Conservation (phyloP, 2,888 invertebrate genomes). For the Amorpha juglandis region DNA sequence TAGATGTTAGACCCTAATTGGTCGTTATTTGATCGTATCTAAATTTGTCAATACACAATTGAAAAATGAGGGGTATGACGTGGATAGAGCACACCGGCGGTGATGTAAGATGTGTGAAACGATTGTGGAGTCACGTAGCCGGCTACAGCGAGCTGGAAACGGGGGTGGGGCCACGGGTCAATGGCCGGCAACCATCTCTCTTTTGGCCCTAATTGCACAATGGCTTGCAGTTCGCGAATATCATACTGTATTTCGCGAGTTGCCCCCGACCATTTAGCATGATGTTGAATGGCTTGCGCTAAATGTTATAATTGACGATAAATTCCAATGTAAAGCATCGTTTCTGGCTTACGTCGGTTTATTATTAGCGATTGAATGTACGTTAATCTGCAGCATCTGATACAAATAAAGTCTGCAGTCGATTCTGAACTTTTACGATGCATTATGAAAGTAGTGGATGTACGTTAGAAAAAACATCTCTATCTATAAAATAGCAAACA, state of each 20-base stretch:
- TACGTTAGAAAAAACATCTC: neutral
- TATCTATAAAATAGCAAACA: neutral
- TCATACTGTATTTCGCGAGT: conserved; percentile 50
- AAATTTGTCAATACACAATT: neutral
- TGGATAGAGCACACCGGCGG: conserved; percentile 33
- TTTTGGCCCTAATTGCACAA: conserved; percentile 69
- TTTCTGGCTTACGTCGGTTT: conserved; percentile 6
- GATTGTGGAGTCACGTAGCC: conserved; percentile 70
- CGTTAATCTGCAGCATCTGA: neutral
- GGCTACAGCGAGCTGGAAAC: conserved; percentile 40
- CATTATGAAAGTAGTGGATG: neutral
- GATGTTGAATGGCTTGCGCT: conserved; percentile 26
- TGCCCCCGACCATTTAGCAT: conserved; percentile 45
- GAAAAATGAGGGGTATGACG: conserved; percentile 22
- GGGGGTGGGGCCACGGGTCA: conserved; percentile 63
- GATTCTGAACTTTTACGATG: neutral
- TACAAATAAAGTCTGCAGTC: neutral
- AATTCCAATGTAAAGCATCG: conserved; percentile 20
- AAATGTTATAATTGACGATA: conserved; percentile 29
- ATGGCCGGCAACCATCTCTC: conserved; percentile 49
- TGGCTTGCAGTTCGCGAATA: conserved; percentile 54
- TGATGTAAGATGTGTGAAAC: conserved; percentile 63
- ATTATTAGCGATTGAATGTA: conserved; percentile 4
- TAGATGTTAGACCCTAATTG: neutral
- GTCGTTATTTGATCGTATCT: neutral